Evolutionary conservation across 2,113 vertebrate genomes (phyloP).

Genomic region (Candoia aspera): DNA sequence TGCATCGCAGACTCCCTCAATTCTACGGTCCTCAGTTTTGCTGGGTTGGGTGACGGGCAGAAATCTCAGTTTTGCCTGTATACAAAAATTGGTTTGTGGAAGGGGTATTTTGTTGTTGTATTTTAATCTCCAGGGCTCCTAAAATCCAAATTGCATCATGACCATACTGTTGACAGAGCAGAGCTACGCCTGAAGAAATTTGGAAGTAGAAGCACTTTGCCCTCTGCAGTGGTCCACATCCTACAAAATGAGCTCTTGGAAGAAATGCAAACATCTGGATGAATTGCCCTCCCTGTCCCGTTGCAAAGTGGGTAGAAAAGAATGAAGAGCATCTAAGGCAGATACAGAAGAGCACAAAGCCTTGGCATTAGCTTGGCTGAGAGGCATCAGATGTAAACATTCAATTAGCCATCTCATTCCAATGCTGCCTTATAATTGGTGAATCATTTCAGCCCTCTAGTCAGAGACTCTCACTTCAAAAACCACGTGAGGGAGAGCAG

Average conservation of each 20-base stretch:
- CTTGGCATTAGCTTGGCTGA: neutral
- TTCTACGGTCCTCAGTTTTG: neutral
- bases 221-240: neutral
- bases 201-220: conserved; percentile 15
- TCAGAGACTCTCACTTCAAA: neutral
- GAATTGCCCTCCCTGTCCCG: neutral
- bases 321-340: neutral
- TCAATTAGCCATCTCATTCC: neutral
- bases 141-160: neutral
- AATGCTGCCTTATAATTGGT: neutral
- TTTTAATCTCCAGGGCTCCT: neutral
- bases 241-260: neutral
- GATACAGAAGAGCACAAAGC: neutral
- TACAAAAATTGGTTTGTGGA: neutral
- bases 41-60: neutral
- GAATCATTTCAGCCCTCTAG: neutral
- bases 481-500: neutral
- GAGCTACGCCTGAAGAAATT: conserved; percentile 12
- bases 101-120: neutral
- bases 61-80: neutral
- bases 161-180: neutral
- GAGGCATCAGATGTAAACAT: neutral
- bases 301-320: neutral
- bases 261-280: neutral
- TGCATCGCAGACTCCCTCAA: neutral